phyloP scores from a whole-genome alignment of 1,140 invertebrate genomes.

The Agrypnia vestita region DNA sequence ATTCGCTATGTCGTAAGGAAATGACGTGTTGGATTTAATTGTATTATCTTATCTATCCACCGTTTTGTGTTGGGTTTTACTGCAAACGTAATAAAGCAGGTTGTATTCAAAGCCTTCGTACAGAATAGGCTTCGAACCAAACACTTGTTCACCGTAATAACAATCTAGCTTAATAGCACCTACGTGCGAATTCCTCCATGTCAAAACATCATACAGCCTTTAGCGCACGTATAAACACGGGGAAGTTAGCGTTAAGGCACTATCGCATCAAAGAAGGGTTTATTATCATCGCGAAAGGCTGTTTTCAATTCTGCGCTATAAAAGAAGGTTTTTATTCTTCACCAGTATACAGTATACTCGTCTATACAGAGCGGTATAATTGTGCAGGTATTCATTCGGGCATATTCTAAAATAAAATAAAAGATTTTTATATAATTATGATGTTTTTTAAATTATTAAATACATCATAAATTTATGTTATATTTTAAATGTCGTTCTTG shows the following conservation, averaged over 20 bases:
- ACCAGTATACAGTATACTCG: too few relatives aligned
- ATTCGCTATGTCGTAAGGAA: too few relatives aligned
- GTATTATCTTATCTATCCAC: too few relatives aligned
- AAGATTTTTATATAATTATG: too few relatives aligned
- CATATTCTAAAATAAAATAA: too few relatives aligned
- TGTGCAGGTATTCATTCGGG: too few relatives aligned
- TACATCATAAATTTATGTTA: too few relatives aligned
- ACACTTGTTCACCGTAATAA: constrained; percentile 27
- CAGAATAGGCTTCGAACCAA: constrained; percentile 5
- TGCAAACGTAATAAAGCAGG: background rate
- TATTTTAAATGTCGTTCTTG: too few relatives aligned
- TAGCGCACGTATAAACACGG: background rate
- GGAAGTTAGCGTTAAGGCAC: background rate
- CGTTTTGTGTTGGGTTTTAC: background rate
- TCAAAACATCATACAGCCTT: constrained; percentile 21
- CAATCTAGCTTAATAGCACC: constrained; percentile 1
- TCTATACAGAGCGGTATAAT: too few relatives aligned
- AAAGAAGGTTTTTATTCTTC: background rate
- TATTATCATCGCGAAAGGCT: background rate
- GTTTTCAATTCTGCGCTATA: background rate
- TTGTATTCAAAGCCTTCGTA: constrained; percentile 9
- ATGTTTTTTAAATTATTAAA: too few relatives aligned
- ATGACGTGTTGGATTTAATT: too few relatives aligned
- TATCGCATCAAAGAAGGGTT: background rate
- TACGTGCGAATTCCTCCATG: constrained; percentile 32